phyloP scores from a whole-genome alignment of 2,113 vertebrate genomes.

The Orthonyx spaldingii region DNA sequence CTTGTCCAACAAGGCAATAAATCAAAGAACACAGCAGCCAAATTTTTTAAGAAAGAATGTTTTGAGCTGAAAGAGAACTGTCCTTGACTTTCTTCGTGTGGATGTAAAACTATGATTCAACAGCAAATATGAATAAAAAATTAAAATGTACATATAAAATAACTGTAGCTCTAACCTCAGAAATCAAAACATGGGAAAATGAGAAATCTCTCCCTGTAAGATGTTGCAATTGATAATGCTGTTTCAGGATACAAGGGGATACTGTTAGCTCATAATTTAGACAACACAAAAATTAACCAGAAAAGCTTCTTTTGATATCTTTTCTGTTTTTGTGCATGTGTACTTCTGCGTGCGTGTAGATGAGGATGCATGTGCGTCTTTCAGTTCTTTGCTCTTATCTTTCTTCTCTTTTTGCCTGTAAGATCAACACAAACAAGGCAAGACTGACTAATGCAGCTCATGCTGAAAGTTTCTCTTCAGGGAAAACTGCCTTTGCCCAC shows the following conservation, averaged over 20 bases:
- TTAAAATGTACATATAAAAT: conserved; percentile 4
- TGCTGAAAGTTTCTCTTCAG: not conserved
- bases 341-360: not conserved
- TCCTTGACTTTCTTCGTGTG: conserved; percentile 27
- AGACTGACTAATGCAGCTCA: conserved; percentile 5
- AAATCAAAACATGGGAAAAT: not conserved
- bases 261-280: not conserved
- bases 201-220: not conserved
- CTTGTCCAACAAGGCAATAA: conserved; percentile 50
- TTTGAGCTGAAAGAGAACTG: conserved; percentile 29
- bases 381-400: not conserved
- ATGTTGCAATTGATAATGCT: not conserved
- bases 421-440: conserved; percentile 11
- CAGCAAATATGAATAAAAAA: conserved; percentile 24
- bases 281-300: not conserved
- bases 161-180: not conserved
- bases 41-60: conserved; percentile 15
- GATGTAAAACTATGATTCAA: conserved; percentile 15
- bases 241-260: not conserved
- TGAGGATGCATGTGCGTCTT: not conserved
- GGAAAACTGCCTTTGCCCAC: conserved; percentile 2
- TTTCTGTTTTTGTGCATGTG: not conserved
- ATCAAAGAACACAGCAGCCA: conserved; percentile 51
- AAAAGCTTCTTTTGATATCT: not conserved
- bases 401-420: not conserved